Evolutionary conservation across 1,140 invertebrate species (phyloP).

Genomic region (Pentalonia nigronervosa): DNA sequence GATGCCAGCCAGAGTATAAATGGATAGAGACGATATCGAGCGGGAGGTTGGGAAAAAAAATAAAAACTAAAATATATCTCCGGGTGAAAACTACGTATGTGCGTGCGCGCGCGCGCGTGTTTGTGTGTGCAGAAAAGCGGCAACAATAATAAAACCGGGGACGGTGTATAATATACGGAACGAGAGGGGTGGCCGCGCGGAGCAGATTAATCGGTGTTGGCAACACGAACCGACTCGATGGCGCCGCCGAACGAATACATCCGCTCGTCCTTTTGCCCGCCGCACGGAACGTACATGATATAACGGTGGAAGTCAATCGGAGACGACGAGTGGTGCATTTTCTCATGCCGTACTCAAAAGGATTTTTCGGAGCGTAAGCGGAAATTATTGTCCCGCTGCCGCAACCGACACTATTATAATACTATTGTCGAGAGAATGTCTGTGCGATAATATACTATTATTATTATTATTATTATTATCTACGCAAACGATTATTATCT

Average conservation of each 20-base stretch:
- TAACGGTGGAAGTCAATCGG: constrained; percentile 13
- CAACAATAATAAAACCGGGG: constrained; percentile 48
- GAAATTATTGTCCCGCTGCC: constrained; percentile 13
- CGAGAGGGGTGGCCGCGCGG: background rate
- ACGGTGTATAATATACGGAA: background rate
- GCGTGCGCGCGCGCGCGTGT: background rate
- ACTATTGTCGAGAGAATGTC: background rate
- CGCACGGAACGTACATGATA: background rate
- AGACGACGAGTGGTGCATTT: constrained; percentile 2
- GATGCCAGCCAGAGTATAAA: background rate
- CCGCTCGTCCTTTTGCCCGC: background rate
- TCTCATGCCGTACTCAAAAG: constrained; percentile 1
- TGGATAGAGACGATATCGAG: background rate
- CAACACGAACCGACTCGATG: constrained; percentile 39
- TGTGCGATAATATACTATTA: background rate
- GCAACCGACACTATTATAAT: constrained; percentile 11
- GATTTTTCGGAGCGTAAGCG: constrained; percentile 3
- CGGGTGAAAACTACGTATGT: background rate
- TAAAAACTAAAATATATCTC: constrained; percentile 47
- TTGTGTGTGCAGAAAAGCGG: constrained; percentile 10
- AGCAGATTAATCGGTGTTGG: constrained; percentile 54
- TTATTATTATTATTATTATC: background rate
- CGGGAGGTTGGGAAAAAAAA: background rate
- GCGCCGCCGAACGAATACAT: constrained; percentile 38
- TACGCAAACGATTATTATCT: constrained; percentile 1